Percentiles rank a stretch among this genome's conserved stretches.
Evolutionary conservation across 2,113 vertebrate species (phyloP).

Genomic region (Protobothrops mucrosquamatus): DNA sequence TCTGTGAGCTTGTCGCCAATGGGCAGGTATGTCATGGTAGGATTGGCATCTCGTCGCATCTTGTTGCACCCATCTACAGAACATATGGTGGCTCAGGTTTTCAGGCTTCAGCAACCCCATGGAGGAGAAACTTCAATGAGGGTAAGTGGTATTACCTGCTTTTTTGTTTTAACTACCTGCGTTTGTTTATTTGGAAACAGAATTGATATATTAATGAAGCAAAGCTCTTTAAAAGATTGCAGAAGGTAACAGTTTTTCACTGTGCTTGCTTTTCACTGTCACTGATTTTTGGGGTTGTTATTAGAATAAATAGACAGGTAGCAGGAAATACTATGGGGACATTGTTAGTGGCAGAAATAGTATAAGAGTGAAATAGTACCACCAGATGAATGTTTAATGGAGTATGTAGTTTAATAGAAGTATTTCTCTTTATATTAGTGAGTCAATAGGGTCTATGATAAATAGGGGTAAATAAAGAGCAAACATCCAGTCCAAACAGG

Average conservation of each 20-base stretch:
- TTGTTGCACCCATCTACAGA: constrained; percentile 95
- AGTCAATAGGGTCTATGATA: background rate
- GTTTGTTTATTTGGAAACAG: background rate
- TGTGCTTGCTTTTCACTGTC: constrained; percentile 8
- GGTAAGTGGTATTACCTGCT: constrained; percentile 76
- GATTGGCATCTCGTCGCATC: constrained; percentile 93
- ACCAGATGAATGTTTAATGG: background rate
- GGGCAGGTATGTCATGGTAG: constrained; percentile 98
- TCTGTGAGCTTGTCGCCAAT: constrained; percentile 96
- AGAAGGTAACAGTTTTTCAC: background rate
- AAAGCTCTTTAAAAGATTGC: background rate
- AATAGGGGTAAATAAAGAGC: background rate
- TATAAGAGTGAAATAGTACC: background rate
- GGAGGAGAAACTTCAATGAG: constrained; percentile 98
- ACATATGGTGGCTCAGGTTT: constrained; percentile 99
- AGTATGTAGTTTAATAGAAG: background rate
- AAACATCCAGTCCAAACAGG: background rate
- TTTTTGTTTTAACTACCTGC: background rate
- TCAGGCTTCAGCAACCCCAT: constrained; percentile 95
- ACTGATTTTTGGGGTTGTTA: rapidly evolving
- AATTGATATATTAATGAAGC: background rate
- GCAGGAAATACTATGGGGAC: background rate
- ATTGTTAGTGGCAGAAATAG: background rate
- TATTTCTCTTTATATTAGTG: background rate
- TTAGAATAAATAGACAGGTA: background rate